Percentiles rank a stretch among this genome's conserved stretches.
phyloP scores from a whole-genome alignment of 2,888 invertebrate species.

The Calliscelio sp. region DNA sequence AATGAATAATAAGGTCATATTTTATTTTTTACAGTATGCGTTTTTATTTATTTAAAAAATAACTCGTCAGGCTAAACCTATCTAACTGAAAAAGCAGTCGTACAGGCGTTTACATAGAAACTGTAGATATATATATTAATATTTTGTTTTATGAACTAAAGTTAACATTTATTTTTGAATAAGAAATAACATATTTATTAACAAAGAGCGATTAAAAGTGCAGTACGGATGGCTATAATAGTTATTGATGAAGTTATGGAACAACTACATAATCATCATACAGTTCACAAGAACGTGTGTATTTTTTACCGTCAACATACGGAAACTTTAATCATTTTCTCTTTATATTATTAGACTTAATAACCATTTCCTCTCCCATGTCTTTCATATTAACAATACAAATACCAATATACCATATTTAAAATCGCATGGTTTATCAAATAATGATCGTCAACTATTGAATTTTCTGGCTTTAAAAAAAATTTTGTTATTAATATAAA shows the following conservation, averaged over 20 bases:
- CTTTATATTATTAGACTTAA: background rate
- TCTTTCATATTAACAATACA: slow-evolving; percentile 28
- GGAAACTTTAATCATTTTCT: slow-evolving; percentile 23
- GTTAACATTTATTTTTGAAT: no score
- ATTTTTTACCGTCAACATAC: background rate
- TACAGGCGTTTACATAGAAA: no score
- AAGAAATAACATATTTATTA: no score
- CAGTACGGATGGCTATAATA: no score
- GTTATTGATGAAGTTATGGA: slow-evolving; percentile 7
- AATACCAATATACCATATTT: slow-evolving; percentile 30
- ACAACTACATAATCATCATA: slow-evolving; percentile 27
- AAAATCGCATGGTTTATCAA: slow-evolving; percentile 23
- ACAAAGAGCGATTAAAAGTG: no score
- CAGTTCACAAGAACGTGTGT: background rate
- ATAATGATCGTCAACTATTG: slow-evolving; percentile 3
- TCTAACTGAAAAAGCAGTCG: no score
- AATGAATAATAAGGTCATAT: no score
- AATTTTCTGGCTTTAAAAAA: slow-evolving; percentile 10
- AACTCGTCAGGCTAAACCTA: no score
- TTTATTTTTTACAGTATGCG: no score
- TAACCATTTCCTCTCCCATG: background rate
- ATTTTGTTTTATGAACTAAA: no score
- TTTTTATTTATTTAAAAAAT: no score
- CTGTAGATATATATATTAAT: no score
- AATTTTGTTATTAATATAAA: background rate